Conservation (phyloP, 2,797 vertebrate species). For the Echeneis naucrates region DNA sequence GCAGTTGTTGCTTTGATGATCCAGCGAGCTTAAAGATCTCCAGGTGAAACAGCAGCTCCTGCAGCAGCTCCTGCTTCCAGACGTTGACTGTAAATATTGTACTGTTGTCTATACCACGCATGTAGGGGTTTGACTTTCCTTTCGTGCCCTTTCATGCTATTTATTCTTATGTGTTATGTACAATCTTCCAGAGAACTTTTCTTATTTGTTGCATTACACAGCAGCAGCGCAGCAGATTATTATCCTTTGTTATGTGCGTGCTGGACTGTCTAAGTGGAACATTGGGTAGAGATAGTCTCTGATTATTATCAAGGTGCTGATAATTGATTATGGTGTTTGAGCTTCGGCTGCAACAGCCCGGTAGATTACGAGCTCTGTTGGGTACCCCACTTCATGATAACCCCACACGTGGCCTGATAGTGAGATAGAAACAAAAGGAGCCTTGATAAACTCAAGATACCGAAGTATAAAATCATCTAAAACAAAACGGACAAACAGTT, state of each 20-base stretch:
- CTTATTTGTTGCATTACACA: slow-evolving; percentile 50
- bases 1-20: slow-evolving; percentile 80
- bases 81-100: slow-evolving; percentile 78
- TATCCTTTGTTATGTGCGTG: slow-evolving; percentile 55
- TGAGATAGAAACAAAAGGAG: slow-evolving; percentile 66
- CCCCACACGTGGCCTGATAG: slow-evolving; percentile 67
- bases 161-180: slow-evolving; percentile 46
- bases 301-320: slow-evolving; percentile 59
- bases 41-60: slow-evolving; percentile 66
- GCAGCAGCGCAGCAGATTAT: slow-evolving; percentile 49
- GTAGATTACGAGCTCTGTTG: slow-evolving; percentile 54
- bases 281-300: slow-evolving; percentile 52
- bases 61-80: slow-evolving; percentile 57
- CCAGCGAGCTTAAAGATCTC: slow-evolving; percentile 69
- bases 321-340: slow-evolving; percentile 71
- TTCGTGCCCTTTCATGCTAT: slow-evolving; percentile 55
- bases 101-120: slow-evolving; percentile 66
- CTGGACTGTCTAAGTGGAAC: slow-evolving; percentile 41
- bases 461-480: slow-evolving; percentile 51
- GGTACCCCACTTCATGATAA: slow-evolving; percentile 51
- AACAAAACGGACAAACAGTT: slow-evolving; percentile 38
- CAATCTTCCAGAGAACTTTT: slow-evolving; percentile 43
- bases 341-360: slow-evolving; percentile 37
- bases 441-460: slow-evolving; percentile 63
- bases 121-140: slow-evolving; percentile 67